Evolutionary conservation across 2,888 invertebrate genomes (phyloP), one percentile per base, ranked within the genome.

Genomic region (Xylophagus ater): DNA sequence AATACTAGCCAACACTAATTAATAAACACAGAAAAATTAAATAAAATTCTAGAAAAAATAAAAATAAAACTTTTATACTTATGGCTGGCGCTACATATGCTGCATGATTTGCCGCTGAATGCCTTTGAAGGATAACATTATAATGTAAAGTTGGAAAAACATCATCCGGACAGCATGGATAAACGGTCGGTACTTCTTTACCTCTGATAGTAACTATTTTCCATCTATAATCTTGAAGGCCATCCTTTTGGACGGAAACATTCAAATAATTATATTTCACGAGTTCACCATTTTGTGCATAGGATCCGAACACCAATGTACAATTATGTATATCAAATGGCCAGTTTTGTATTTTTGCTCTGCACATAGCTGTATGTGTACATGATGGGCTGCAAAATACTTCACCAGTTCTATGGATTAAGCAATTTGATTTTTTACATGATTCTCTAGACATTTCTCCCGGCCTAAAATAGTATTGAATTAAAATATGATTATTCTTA

Each of bases 301-400:
- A 80, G 1, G 78, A 76, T 8, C 79, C 80, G 46, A 78, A 71
- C 23, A 66, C 68, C 24, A 81, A 47, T 1, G 69, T 66, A 54
- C 81, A 81, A 42, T 71, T 72, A 56, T 80, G 79, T n/a, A 53
- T 54, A 52, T 81, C 81, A 49, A 72, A 79, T 0, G 81, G 81
- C 75, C 78, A 81, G 33, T 67, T 66, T 4, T 62, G 62, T 25
- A 74, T 62, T 40, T 75, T 63, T 2, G 76, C 68, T 33, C 67
- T 60, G 50, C 81, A 81, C 14, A 73, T 66, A 1, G 72, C 71
- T 3, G 70, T 65, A 49, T 74, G 71, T 4, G 69, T 66, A 7
- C 71, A 49, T 7, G 74, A 70, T 1, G 76, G 71, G 2, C 76
- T 72, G 55, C 74, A 83, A 33, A 62, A 70, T 31, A 81, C 72